Evolutionary conservation across 2,888 invertebrate species (phyloP).

Genomic region (Athalia rosae): DNA sequence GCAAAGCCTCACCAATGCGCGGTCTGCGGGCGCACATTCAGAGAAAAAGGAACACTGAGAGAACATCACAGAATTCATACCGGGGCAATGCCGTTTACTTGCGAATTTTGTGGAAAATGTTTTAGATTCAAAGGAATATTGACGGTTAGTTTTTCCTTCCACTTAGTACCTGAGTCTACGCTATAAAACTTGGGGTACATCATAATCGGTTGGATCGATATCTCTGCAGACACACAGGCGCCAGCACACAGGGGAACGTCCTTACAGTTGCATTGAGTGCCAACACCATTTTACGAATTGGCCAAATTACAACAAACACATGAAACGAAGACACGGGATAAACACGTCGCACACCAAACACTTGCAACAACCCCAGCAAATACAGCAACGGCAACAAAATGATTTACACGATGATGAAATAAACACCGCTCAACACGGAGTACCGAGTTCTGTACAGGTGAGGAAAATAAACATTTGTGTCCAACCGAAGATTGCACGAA

Average conservation of each 20-base stretch:
- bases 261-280: slow-evolving; percentile 84
- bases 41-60: slow-evolving; percentile 83
- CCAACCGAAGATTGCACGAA: neutral
- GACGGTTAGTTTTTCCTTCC: slow-evolving; percentile 74
- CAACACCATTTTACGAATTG: slow-evolving; percentile 86
- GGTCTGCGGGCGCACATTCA: slow-evolving; percentile 78
- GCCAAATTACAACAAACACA: slow-evolving; percentile 89
- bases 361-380: slow-evolving; percentile 60
- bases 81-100: slow-evolving; percentile 85
- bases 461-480: neutral
- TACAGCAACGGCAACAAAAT: slow-evolving; percentile 53
- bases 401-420: slow-evolving; percentile 49
- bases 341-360: slow-evolving; percentile 75
- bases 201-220: neutral
- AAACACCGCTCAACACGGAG: slow-evolving; percentile 7
- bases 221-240: slow-evolving; percentile 79
- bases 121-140: slow-evolving; percentile 86
- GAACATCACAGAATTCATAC: slow-evolving; percentile 87
- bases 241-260: slow-evolving; percentile 81
- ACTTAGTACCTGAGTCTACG: neutral
- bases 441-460: slow-evolving; percentile 33
- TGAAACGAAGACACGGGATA: slow-evolving; percentile 84
- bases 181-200: too few relatives aligned
- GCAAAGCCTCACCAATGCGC: slow-evolving; percentile 79
- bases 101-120: slow-evolving; percentile 84